Evolutionary conservation across 2,797 vertebrate genomes (phyloP).

Genomic region (Neosilurus mollespiculum): DNA sequence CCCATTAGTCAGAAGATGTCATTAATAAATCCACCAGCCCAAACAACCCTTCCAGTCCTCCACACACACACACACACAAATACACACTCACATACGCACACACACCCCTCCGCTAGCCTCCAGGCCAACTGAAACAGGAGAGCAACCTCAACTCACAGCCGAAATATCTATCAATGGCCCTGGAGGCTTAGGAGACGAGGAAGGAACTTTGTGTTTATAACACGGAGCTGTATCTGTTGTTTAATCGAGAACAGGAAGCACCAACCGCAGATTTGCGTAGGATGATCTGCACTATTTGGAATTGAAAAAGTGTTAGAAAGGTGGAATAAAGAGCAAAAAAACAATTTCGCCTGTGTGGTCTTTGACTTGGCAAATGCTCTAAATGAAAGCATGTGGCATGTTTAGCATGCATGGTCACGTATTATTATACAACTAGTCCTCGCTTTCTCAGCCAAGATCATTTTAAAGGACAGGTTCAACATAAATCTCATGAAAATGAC

Average conservation of each 20-base stretch:
- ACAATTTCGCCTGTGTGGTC: slow-evolving; percentile 28
- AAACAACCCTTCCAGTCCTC: slow-evolving; percentile 54
- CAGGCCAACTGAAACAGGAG: slow-evolving; percentile 58
- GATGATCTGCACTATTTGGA: slow-evolving; percentile 55
- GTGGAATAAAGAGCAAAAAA: slow-evolving; percentile 31
- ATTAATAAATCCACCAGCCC: slow-evolving; percentile 69
- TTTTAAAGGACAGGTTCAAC: slow-evolving; percentile 15
- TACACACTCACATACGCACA: slow-evolving; percentile 22
- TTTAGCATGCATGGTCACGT: slow-evolving; percentile 7
- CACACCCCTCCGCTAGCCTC: slow-evolving; percentile 56
- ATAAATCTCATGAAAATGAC: background rate
- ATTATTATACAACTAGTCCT: slow-evolving; percentile 26
- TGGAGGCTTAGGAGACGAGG: slow-evolving; percentile 52
- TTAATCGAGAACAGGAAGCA: slow-evolving; percentile 65
- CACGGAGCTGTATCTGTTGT: slow-evolving; percentile 61
- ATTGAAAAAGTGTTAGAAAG: slow-evolving; percentile 27
- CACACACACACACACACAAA: slow-evolving; percentile 50
- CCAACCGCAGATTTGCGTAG: slow-evolving; percentile 68
- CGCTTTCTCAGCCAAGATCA: background rate
- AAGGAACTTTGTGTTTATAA: slow-evolving; percentile 66
- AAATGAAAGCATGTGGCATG: slow-evolving; percentile 31
- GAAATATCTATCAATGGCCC: slow-evolving; percentile 69
- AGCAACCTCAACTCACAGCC: slow-evolving; percentile 58
- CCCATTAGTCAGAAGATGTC: slow-evolving; percentile 67
- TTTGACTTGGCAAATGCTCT: slow-evolving; percentile 23